Conservation (phyloP, 2,888 invertebrate species). For the Hermaeophaga mercurialis region DNA sequence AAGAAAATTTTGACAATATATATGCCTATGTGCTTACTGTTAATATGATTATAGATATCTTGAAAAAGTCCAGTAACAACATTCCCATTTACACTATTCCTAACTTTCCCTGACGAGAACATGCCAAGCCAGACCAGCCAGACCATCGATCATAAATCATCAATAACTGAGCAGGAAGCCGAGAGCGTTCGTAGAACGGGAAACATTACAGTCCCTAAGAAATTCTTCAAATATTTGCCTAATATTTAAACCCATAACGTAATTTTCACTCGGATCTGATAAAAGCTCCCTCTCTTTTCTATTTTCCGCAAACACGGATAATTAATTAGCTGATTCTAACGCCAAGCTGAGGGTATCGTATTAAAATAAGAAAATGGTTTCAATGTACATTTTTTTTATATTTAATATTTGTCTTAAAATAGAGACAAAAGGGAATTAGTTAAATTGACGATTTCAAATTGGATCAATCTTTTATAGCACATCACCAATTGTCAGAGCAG, state of each 20-base stretch:
- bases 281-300: constrained; percentile 29
- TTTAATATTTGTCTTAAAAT: too few species aligned
- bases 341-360: too few species aligned
- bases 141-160: constrained; percentile 32
- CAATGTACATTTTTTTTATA: too few species aligned
- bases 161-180: constrained; percentile 31
- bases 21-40: too few species aligned
- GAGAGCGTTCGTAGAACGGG: constrained; percentile 27
- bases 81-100: constrained; percentile 7
- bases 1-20: too few species aligned
- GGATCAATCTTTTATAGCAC: too few species aligned
- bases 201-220: constrained; percentile 39
- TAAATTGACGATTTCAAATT: too few species aligned
- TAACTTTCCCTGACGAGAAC: constrained; percentile 6
- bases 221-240: constrained; percentile 48
- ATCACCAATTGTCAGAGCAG: too few species aligned
- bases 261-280: constrained; percentile 42
- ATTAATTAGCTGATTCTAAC: constrained; percentile 23
- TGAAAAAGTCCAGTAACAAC: background rate
- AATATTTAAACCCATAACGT: constrained; percentile 44
- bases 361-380: too few species aligned
- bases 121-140: background rate
- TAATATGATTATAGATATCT: too few species aligned
- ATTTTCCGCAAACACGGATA: constrained; percentile 34
- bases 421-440: too few species aligned